Evolutionary conservation across 2,113 vertebrate genomes (phyloP).

Genomic region (Indicator maculatus): DNA sequence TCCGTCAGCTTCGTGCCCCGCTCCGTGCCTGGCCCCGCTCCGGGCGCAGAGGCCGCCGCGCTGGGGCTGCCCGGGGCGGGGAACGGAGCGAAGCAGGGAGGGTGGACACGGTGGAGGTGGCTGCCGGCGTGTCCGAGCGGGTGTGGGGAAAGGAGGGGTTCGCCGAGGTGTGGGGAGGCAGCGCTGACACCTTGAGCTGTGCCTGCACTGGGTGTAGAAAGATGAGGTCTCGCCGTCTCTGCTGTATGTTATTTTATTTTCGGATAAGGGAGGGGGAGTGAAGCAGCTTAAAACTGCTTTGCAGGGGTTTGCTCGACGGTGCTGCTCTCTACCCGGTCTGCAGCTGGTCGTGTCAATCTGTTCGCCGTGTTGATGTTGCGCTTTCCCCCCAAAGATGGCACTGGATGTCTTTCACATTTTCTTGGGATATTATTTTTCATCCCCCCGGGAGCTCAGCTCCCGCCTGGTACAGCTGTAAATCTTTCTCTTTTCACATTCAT

Average conservation of each 20-base stretch:
- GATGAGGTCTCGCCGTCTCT: neutral
- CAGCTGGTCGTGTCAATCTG: conserved; percentile 8
- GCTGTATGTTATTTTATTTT: neutral
- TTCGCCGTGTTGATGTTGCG: neutral
- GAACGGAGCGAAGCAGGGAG: neutral
- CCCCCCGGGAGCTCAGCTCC: neutral
- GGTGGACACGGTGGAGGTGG: neutral
- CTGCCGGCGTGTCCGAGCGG: neutral
- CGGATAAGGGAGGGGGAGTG: no score
- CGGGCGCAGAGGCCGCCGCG: conserved; percentile 60
- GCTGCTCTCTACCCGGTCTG: neutral
- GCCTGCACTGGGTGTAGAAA: neutral
- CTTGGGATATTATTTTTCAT: neutral
- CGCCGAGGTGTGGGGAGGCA: neutral
- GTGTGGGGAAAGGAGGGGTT: neutral
- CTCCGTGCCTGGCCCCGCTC: neutral
- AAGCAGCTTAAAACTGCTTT: neutral
- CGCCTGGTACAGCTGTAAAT: neutral
- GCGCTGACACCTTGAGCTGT: neutral
- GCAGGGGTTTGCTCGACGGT: neutral
- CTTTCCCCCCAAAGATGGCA: conserved; percentile 49
- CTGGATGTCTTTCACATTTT: conserved; percentile 31
- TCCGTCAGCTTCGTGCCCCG: conserved; percentile 60
- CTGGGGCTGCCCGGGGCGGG: neutral
- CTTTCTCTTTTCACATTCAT: neutral